A percentile compares a stretch with the other conserved stretches of the same genome.
Conservation (phyloP, 2,797 vertebrate genomes). For the Macropodus opercularis region DNA sequence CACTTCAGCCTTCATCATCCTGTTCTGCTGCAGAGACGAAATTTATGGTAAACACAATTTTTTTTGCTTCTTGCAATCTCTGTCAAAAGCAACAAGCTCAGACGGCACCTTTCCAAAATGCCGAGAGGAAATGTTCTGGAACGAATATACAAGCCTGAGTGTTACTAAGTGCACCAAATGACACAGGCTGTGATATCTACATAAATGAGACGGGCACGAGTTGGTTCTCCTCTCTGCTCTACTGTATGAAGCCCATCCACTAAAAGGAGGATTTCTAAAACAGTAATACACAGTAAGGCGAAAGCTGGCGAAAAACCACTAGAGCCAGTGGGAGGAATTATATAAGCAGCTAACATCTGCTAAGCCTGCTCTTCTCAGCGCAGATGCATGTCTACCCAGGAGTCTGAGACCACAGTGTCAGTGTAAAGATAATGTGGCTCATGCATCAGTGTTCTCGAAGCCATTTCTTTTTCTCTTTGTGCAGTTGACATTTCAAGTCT, state of each 20-base stretch:
- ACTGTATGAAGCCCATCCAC: constrained; percentile 31
- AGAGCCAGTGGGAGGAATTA: constrained; percentile 36
- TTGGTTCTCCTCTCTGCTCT: constrained; percentile 29
- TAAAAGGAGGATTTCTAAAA: constrained; percentile 44
- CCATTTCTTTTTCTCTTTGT: constrained; percentile 14
- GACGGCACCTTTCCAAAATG: constrained; percentile 43
- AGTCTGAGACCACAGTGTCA: constrained; percentile 18
- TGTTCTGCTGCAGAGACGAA: not conserved
- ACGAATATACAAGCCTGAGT: constrained; percentile 32
- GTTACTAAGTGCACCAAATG: constrained; percentile 42
- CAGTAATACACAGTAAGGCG: constrained; percentile 10
- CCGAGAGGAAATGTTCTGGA: constrained; percentile 55
- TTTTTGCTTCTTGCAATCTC: constrained; percentile 18
- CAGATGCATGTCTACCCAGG: constrained; percentile 2
- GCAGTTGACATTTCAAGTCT: constrained; percentile 27
- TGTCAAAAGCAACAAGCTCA: constrained; percentile 13
- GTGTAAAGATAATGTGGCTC: constrained; percentile 11
- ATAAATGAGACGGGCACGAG: constrained; percentile 33
- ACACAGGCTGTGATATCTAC: constrained; percentile 26
- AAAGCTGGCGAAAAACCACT: constrained; percentile 33
- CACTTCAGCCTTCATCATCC: not conserved
- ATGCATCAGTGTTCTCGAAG: not conserved
- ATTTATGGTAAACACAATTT: not conserved
- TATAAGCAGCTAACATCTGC: constrained; percentile 38
- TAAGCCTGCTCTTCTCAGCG: constrained; percentile 8